phyloP scores from a whole-genome alignment of 2,113 vertebrate species.

The Ascaphus truei region DNA sequence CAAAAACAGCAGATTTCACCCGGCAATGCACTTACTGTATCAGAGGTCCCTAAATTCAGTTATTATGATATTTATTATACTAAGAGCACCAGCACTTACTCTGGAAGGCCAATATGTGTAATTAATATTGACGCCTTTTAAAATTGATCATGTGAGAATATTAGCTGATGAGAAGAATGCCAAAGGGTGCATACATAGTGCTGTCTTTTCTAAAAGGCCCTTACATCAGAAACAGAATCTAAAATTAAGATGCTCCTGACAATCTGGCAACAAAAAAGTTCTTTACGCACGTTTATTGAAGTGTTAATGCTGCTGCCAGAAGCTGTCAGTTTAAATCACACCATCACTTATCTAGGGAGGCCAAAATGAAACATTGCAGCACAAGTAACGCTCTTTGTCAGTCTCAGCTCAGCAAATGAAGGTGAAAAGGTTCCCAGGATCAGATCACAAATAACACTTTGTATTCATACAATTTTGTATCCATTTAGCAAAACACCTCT shows the following conservation, averaged over 20 bases:
- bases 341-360: slow-evolving; percentile 2
- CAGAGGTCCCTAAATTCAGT: too few relatives aligned
- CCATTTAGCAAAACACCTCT: not conserved
- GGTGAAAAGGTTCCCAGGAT: not conserved
- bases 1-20: too few relatives aligned
- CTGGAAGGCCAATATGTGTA: too few relatives aligned
- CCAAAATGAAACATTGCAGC: slow-evolving; percentile 15
- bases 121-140: too few relatives aligned
- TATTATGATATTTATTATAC: too few relatives aligned
- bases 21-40: too few relatives aligned
- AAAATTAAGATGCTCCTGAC: not conserved
- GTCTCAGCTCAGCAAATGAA: not conserved
- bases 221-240: not conserved
- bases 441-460: not conserved
- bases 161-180: too few relatives aligned
- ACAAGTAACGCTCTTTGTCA: not conserved
- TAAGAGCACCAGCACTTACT: too few relatives aligned
- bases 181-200: too few relatives aligned
- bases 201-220: too few relatives aligned
- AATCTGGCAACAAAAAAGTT: not conserved
- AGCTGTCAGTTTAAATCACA: not conserved
- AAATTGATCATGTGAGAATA: too few relatives aligned
- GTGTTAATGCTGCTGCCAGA: slow-evolving; percentile 6
- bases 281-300: not conserved
- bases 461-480: not conserved